Evolutionary conservation across 2,888 invertebrate genomes (phyloP).

Genomic region (Megalurothrips usitatus): DNA sequence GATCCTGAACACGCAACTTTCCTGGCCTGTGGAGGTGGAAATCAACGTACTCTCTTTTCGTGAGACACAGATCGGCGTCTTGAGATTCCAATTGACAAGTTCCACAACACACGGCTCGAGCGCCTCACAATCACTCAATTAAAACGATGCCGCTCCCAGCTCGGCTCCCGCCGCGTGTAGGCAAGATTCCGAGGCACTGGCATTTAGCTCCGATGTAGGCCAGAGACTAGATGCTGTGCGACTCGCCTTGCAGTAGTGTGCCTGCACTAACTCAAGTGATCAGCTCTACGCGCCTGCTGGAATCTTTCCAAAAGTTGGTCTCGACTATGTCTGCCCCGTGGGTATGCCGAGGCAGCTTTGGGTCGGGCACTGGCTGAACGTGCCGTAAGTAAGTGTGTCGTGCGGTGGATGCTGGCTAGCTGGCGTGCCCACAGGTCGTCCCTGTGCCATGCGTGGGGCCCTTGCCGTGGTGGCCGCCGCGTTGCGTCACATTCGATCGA

Average conservation of each 20-base stretch:
- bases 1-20: too few relatives aligned
- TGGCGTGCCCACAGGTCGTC: too few relatives aligned
- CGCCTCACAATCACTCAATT: not conserved
- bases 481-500: constrained; percentile 11
- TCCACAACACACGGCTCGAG: not conserved
- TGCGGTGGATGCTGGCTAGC: too few relatives aligned
- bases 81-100: too few relatives aligned
- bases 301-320: constrained; percentile 17
- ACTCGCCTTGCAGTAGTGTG: not conserved
- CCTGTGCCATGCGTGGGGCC: not conserved
- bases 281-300: not conserved
- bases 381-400: too few relatives aligned
- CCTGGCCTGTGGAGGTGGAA: too few relatives aligned
- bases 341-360: not conserved
- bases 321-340: not conserved
- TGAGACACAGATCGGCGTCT: not conserved
- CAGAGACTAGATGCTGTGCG: not conserved
- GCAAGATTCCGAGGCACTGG: constrained; percentile 14
- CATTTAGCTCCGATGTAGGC: constrained; percentile 24
- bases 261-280: not conserved
- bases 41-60: not conserved
- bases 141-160: not conserved
- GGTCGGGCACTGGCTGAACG: too few relatives aligned
- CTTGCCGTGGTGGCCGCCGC: too few relatives aligned
- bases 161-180: not conserved